Base-by-base conservation (phyloP, 2,797 vertebrate species). In the Oophaga sylvatica region DNA sequence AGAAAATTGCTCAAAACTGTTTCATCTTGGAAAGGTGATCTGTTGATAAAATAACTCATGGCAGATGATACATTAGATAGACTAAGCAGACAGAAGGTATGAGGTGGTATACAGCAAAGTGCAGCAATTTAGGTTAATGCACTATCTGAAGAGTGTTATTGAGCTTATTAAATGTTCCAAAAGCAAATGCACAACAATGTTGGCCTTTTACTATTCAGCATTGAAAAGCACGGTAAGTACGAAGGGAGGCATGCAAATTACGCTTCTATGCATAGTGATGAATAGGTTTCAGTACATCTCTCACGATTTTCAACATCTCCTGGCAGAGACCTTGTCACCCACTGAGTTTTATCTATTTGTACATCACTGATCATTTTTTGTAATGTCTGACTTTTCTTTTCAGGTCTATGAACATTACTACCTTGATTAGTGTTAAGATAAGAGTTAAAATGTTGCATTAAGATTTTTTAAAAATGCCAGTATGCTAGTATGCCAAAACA, bases 1-100 rank as follows among this genome's bases (percentile, higher is more conserved):
- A 94, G 94, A 94, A 95, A 91, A 94, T 93, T 90, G 90, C 90
- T 90, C 88, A 87, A 81, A 90, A 90, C 88, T 91, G 91, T 92
- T 92, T 90, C 92, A 91, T 67, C n/a, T 81, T 92, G 93, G 93
- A 92, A 93, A 93, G 86, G 86, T 91, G 87, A 84, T 56, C 78
- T 76, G 59, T 59, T 85, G 48, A 63, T 88, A 89, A 86, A 86
- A 86, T 81, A 85, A 76, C 78, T 79, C 31, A 85, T 77, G 83
- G 82, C 83, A 89, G 45, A 86, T 81, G 84, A 84, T 85, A 89
- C 83, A 89, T 89, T 88, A 89, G 78, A 31, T 84, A 86, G 53
- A 89, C 82, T 81, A 67, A 41, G 57, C 26, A 68, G 79, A 89
- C 45, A 63, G 77, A 76, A 85, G 75, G 83, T 78, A 82, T 82